Evolutionary conservation across 2,888 invertebrate genomes (phyloP), one percentile per base, ranked within the genome.

Genomic region (Diadegma fenestrale): DNA sequence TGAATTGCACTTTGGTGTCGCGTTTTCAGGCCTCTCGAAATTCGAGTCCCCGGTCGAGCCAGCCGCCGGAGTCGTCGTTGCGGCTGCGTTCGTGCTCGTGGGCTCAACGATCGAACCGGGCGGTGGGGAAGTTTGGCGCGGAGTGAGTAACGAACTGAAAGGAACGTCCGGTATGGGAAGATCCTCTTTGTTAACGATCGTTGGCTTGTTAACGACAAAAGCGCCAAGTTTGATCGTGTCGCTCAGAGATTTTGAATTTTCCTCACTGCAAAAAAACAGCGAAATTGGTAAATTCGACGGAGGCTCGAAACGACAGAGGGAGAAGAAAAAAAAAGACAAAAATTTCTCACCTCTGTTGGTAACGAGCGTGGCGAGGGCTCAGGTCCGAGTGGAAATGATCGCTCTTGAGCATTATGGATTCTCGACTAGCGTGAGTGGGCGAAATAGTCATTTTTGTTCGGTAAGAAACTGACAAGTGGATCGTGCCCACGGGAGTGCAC

Each of bases 401-500:
- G 92, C 98, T 98, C 93, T 98, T 98, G 30, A 98, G 95, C 96
- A 98, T 97, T 51, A 98, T 97, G 7, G 96, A 96, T 88, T 96
- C 96, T 89, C 95, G 96, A 72, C 95, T 95, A 61, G 95, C 95
- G 81, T 96, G 96, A 72, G 97, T 97, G 0, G 98, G 98, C 22
- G 98, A 96, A 89, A 99, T 97, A 2, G 98, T 97, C 96, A 99
- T 97, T 94, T 98, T 97, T 0, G 98, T 98, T 88, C 99, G 96
- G 93, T 98, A 99, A 8, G 97, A 96, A 12, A 99, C 97, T 33
- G 97, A 96, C 91, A 99, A 95, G 81, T 96, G 95, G 78, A 99
- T 94, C 2, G 97, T 97, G 8, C 99, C 99, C 84, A 97, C 96
- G 0, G 98, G 97, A 17, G 98, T 98, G 88, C 96, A 96, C 8